phyloP scores from a whole-genome alignment of 2,888 invertebrate genomes.

The Dicranocentrus wangi region DNA sequence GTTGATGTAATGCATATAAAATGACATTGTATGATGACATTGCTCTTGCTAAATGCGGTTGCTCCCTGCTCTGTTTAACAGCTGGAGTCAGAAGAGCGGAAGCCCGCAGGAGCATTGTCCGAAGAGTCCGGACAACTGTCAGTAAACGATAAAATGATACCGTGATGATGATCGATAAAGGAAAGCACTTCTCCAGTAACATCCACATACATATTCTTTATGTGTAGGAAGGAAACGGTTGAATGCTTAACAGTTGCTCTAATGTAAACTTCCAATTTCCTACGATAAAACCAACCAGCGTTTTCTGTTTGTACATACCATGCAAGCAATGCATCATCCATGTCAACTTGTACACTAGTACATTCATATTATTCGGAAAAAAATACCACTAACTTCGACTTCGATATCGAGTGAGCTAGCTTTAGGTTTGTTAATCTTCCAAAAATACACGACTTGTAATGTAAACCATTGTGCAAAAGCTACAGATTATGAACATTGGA shows the following conservation, averaged over 20 bases:
- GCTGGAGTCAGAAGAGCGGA: background rate
- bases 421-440: too few species aligned
- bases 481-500: too few species aligned
- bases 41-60: background rate
- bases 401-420: too few species aligned
- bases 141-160: constrained; percentile 1
- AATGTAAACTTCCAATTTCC: constrained; percentile 38
- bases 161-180: constrained; percentile 13
- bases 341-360: background rate
- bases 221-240: background rate
- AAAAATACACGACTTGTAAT: too few species aligned
- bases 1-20: background rate
- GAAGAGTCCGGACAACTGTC: constrained; percentile 12
- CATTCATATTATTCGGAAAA: too few species aligned
- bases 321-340: background rate
- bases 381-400: too few species aligned
- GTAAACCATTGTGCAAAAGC: too few species aligned
- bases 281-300: background rate
- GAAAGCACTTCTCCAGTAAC: constrained; percentile 11
- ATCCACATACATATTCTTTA: background rate
- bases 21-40: constrained; percentile 7
- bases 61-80: too few species aligned
- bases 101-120: constrained; percentile 4
- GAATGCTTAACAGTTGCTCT: constrained; percentile 3
- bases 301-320: background rate